A percentile compares a stretch with the other conserved stretches of the same genome.
Evolutionary conservation across 2,888 invertebrate genomes (phyloP).

Genomic region (Sturmia bella): DNA sequence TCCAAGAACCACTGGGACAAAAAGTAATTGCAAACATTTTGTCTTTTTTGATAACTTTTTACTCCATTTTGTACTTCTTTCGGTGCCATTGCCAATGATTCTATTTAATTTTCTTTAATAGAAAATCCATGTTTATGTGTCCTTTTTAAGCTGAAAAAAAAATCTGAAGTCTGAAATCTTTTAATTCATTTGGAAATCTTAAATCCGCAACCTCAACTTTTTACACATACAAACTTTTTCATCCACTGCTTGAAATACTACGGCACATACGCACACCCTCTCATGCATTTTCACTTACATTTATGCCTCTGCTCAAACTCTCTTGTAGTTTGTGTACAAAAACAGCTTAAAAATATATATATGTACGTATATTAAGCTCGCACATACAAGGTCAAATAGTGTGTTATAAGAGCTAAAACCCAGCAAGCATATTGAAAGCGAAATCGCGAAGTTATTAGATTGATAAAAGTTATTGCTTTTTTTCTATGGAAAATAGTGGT

Average conservation of each 20-base stretch:
- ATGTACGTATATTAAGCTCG: too few species aligned
- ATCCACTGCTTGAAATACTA: not conserved
- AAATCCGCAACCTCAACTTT: conserved; percentile 59
- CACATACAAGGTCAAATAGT: too few species aligned
- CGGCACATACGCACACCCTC: not conserved
- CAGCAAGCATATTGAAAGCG: too few species aligned
- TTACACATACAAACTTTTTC: conserved; percentile 1
- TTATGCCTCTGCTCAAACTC: not conserved
- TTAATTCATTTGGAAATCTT: conserved; percentile 71
- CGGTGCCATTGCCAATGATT: conserved; percentile 58
- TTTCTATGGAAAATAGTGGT: too few species aligned
- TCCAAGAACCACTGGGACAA: not conserved
- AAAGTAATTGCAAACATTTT: not conserved
- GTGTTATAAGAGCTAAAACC: too few species aligned
- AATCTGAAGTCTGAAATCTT: conserved; percentile 67
- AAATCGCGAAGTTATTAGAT: too few species aligned
- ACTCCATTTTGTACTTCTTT: conserved; percentile 10
- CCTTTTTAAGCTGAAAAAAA: conserved; percentile 46
- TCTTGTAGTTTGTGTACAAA: not conserved
- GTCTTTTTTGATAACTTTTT: not conserved
- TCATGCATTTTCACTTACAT: conserved; percentile 7
- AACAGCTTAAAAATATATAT: too few species aligned
- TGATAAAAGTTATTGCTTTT: too few species aligned
- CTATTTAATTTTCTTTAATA: conserved; percentile 78
- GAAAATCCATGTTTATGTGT: conserved; percentile 76